Evolutionary conservation across 2,113 vertebrate genomes (phyloP).

Genomic region (Speoplatyrhinus poulsoni): DNA sequence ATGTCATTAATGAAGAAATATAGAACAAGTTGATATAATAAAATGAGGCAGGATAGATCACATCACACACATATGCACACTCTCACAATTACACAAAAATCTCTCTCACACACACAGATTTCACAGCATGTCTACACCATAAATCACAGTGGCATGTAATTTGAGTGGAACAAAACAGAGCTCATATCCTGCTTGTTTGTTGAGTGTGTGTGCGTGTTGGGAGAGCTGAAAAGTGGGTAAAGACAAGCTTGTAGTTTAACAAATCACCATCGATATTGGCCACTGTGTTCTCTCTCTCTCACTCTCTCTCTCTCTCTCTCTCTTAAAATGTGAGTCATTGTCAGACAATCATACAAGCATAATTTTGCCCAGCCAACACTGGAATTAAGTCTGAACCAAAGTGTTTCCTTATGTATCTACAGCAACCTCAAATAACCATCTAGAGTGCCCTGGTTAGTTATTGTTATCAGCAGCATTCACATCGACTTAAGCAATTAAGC

Average conservation of each 20-base stretch:
- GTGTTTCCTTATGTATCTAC: slow-evolving; percentile 26
- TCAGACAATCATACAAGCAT: slow-evolving; percentile 38
- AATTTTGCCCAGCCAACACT: slow-evolving; percentile 21
- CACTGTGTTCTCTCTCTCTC: too few species aligned
- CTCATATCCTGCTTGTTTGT: not conserved
- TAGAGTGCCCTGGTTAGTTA: slow-evolving; percentile 9
- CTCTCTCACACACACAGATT: slow-evolving; percentile 19
- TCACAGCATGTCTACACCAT: slow-evolving; percentile 34
- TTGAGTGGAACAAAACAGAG: slow-evolving; percentile 39
- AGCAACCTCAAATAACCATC: slow-evolving; percentile 11
- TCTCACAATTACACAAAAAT: too few species aligned
- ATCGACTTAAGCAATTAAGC: slow-evolving; percentile 55
- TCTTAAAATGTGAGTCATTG: slow-evolving; percentile 25
- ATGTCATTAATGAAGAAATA: too few species aligned
- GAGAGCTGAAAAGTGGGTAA: too few species aligned
- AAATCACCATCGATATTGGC: too few species aligned
- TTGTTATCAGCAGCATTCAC: slow-evolving; percentile 35
- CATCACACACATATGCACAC: too few species aligned
- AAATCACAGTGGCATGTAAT: slow-evolving; percentile 55
- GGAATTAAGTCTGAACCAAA: not conserved
- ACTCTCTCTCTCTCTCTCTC: not conserved
- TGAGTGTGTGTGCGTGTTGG: too few species aligned
- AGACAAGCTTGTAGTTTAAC: too few species aligned
- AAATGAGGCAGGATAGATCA: too few species aligned
- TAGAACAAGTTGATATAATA: too few species aligned